Evolutionary conservation across 2,888 invertebrate species (phyloP), one percentile per base, ranked within the genome.

Genomic region (Microplitis deprimator): DNA sequence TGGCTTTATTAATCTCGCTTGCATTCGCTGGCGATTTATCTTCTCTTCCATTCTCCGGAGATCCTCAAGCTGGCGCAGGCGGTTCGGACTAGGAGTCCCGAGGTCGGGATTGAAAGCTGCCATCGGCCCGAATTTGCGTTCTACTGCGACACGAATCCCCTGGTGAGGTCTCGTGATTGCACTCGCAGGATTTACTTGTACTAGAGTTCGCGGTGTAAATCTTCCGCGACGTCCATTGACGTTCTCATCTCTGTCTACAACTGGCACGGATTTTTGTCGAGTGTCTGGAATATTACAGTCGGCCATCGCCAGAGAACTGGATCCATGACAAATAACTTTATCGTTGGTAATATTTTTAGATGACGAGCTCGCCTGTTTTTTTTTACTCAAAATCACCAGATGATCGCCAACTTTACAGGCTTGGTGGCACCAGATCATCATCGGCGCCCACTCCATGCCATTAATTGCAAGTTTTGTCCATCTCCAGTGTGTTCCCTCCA

Each of bases 391-490:
- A 81, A 96, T 94, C 59, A 96, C 94, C 81, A 96, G 92, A 89
- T 94, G 94, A 84, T 95, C 93, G 76, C 94, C 95, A 83, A 95
- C 92, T 90, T 93, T 94, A 89, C 97, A 97, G 71, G 96, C 97
- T 75, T 97, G 97, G 91, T 97, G 97, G 89, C 97, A 97, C 96
- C 97, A 97, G 87, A 97, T 94, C 86, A 96, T 95, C 0, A 95
- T 94, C 38, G 97, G 95, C 64, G 95, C 94, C 92, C 94, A 94
- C 85, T 95, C 94, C 82, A 94, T 93, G 87, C 96, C 95, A 81
- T 92, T 92, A 40, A 98, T 93, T 78, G 92, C 93, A 69, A 98
- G 91, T 88, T 94, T 93, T 85, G 92, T 93, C 95, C 95, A 94
- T 77, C 92, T 93, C 96, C 96, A 96, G 59, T 86, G 81, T 60